Percentiles rank a stretch among this genome's conserved stretches.
phyloP scores from a whole-genome alignment of 1,140 invertebrate genomes.

The Kradibia gibbosae region DNA sequence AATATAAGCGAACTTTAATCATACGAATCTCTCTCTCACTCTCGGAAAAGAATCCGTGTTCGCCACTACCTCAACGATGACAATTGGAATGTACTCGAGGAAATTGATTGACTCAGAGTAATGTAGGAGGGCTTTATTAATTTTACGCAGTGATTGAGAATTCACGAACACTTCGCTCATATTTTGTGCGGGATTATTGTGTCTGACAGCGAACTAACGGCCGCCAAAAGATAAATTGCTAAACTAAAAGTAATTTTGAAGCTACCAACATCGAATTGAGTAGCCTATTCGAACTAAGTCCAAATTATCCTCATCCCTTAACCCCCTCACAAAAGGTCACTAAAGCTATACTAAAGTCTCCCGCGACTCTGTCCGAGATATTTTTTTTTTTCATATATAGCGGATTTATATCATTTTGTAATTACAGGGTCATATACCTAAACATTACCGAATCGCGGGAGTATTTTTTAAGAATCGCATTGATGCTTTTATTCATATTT shows the following conservation, averaged over 20 bases:
- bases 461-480: no score
- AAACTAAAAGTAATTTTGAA: constrained; percentile 25
- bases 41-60: neutral
- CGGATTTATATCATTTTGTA: no score
- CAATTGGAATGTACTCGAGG: neutral
- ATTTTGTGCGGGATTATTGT: no score
- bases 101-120: neutral
- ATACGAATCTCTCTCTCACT: neutral
- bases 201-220: neutral
- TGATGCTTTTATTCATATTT: no score
- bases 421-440: no score
- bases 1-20: neutral
- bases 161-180: neutral
- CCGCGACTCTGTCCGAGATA: no score
- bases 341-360: no score
- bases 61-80: neutral
- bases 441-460: no score
- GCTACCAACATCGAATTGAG: constrained; percentile 17
- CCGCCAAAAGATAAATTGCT: constrained; percentile 9
- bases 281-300: neutral
- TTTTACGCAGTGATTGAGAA: neutral
- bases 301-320: neutral
- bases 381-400: no score
- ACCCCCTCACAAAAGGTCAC: no score
- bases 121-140: constrained; percentile 1